Conservation (phyloP, 2,888 invertebrate species). For the Hymenopus coronatus region DNA sequence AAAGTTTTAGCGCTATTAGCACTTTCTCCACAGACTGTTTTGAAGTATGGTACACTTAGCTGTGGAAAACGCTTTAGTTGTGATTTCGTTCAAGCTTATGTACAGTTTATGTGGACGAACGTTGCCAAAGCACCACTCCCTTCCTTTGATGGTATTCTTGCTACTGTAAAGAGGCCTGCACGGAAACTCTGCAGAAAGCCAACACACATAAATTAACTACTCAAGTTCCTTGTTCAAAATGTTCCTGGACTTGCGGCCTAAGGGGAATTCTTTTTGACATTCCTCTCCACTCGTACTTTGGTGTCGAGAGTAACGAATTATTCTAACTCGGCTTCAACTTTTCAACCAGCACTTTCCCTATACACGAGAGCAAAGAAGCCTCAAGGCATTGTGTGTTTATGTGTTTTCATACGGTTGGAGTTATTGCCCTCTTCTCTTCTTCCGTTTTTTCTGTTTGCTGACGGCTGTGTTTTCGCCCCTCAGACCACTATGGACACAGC, state of each 20-base stretch:
- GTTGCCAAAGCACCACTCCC: too few species aligned
- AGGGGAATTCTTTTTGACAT: neutral
- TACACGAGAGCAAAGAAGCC: neutral
- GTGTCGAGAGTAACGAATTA: neutral
- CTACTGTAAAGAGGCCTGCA: neutral
- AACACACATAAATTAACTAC: neutral
- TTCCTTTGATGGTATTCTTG: neutral
- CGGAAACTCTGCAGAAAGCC: neutral
- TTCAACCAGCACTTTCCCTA: neutral
- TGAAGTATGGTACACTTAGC: too few species aligned
- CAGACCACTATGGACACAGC: neutral
- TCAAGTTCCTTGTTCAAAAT: neutral
- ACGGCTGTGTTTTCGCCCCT: neutral
- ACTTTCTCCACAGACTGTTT: too few species aligned
- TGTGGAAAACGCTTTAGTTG: too few species aligned
- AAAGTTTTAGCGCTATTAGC: too few species aligned
- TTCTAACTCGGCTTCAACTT: neutral
- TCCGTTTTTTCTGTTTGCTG: neutral
- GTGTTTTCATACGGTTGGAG: neutral
- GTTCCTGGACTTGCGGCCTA: neutral
- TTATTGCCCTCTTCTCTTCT: neutral
- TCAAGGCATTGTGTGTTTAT: neutral
- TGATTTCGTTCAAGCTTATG: too few species aligned
- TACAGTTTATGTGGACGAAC: too few species aligned
- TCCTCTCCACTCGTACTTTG: neutral